These are phyloP conservation scores for Toxotes chatareus DNA, from an alignment of 2,113 vertebrate species.

Conservation along the genomic window DNA sequence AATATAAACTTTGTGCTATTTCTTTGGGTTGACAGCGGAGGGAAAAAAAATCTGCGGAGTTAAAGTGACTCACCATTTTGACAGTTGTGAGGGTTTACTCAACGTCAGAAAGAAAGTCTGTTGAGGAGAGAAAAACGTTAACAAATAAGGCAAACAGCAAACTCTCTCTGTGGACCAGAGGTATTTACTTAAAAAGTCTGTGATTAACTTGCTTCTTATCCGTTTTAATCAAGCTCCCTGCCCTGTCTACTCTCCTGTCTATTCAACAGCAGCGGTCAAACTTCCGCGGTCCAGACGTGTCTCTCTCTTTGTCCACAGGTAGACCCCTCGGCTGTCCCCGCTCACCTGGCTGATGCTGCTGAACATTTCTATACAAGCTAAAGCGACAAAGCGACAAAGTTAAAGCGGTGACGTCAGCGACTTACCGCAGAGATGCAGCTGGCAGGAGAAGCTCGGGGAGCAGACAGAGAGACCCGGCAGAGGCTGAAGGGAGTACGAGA, in stretches of 20 bases:
- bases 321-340: not conserved
- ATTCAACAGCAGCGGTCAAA: conserved; percentile 1
- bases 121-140: not conserved
- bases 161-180: not conserved
- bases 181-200: not conserved
- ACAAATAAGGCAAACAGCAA: not conserved
- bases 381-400: too few relatives aligned
- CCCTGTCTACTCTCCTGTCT: not conserved
- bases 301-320: conserved; percentile 12
- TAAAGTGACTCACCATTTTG: conserved; percentile 75
- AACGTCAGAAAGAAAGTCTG: conserved; percentile 41
- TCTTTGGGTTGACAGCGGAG: not conserved
- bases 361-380: not conserved
- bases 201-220: not conserved
- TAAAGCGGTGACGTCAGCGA: too few relatives aligned
- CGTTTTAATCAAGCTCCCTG: not conserved
- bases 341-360: conserved; percentile 29
- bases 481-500: conserved; percentile 16
- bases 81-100: conserved; percentile 17
- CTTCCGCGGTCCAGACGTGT: not conserved
- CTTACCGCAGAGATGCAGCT: conserved; percentile 62
- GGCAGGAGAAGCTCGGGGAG: conserved; percentile 24
- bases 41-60: not conserved
- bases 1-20: not conserved
- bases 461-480: not conserved